Base-by-base conservation (phyloP, 2,797 vertebrate genomes). In the Poeciliopsis turneri region DNA sequence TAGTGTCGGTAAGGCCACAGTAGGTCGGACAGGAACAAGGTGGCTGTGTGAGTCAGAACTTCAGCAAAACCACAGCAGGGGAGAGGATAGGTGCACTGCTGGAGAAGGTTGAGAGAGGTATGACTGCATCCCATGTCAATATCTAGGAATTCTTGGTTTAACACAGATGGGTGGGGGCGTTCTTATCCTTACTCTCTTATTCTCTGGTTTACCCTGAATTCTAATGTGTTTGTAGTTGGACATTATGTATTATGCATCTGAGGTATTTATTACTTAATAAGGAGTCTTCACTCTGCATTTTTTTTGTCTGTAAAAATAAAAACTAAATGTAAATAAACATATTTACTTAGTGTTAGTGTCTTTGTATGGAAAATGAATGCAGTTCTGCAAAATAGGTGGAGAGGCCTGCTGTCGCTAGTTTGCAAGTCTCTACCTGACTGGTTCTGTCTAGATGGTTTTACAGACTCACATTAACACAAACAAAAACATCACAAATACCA, bases 61-160 rank as follows among this genome's bases (percentile, higher is more conserved):
- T 92, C 92, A 90, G 90, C 88, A 90, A 92, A 90, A 90, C 85
- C 93, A 86, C 94, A 93, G 93, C 90, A 78, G 90, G 94, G 94
- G 11, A 89, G 87, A 87, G 88, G 76, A 89, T 87, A 82, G 87
- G 86, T 89, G 88, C 91, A 83, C 79, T 74, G 86, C 84, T 23
- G 6, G 77, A 80, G 80, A 84, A 79, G 81, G 82, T 78, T 79
- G 74, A 66, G 83, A 77, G 86, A 82, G 85, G 86, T 84, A 80
- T 83, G 87, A 84, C 80, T 88, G 76, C 77, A 80, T 85, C 72
- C 82, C 77, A 70, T 87, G 81, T 84, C 78, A 85, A 81, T 77
- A 47, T 80, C 74, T 81, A 77, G 77, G 82, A 76, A 75, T 43
- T 80, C 59, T 61, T 47, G 10, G 51, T 75, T 82, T 45, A 82